Evolutionary conservation across 2,797 vertebrate genomes (phyloP), one percentile per base, ranked within the genome.

Genomic region (Hoplostethus mediterraneus): DNA sequence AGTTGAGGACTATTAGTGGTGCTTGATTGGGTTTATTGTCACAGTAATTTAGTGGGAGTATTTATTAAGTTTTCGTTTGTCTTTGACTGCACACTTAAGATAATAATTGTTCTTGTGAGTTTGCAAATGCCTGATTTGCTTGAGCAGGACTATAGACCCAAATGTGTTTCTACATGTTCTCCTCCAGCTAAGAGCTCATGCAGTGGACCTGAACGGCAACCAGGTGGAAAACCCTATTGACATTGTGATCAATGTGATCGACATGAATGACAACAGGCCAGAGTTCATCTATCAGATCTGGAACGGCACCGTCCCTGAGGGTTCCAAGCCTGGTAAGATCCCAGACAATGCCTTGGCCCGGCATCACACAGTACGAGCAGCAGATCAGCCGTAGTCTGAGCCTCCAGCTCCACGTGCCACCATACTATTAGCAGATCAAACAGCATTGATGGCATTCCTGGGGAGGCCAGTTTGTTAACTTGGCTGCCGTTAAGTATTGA

Each of bases 181-280:
- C 60, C 61, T 92, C 67, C 94, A 99, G 97, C 90, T 99, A 92
- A 95, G 97, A 90, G 98, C 98, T 2, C 97, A 99, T 0, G 98
- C 97, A 0, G 98, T 99, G 86, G 98, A 99, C 92, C 95, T 99
- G 86, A 99, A 99, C 59, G 98, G 98, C 84, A 99, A 99, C 92
- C 97, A 99, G 83, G 97, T 99, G 88, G 98, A 99, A 92, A 99
- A 98, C 89, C 98, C 97, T 45, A 97, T 98, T 77, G 97, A 99
- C 88, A 98, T 99, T 57, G 95, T 97, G 91, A 98, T 99, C 95
- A 99, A 99, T 80, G 98, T 99, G 56, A 99, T 99, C 85, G 98
- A 99, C 91, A 98, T 98, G 97, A 99, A 99, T 71, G 98, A 99
- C 93, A 99, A 99, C 86, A 95, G 98, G 62, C 98, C 98, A 0